Evolutionary conservation across 1,140 invertebrate species (phyloP).

Genomic region (Brachionus plicatilis): DNA sequence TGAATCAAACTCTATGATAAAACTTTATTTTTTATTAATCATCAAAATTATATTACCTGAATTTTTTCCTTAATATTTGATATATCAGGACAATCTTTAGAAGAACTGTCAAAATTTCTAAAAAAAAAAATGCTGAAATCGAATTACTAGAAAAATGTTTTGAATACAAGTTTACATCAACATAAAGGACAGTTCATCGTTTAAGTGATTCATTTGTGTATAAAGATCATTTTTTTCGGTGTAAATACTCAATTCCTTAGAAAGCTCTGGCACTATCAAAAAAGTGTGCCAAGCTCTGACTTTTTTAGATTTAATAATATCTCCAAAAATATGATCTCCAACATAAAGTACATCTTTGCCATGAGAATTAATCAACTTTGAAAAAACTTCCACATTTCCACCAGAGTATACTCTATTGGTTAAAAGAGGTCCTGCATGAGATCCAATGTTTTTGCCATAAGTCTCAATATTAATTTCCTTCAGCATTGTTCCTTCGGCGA

Average conservation of each 20-base stretch:
- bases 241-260: slow-evolving; percentile 95
- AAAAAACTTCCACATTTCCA: slow-evolving; percentile 83
- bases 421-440: slow-evolving; percentile 62
- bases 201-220: slow-evolving; percentile 77
- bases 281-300: slow-evolving; percentile 96
- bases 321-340: slow-evolving; percentile 92
- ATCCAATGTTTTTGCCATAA: not conserved
- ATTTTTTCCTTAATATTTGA: slow-evolving; percentile 33
- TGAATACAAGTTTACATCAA: not conserved
- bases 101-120: slow-evolving; percentile 29
- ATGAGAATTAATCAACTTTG: slow-evolving; percentile 89
- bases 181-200: slow-evolving; percentile 54
- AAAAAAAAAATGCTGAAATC: not conserved
- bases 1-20: not conserved
- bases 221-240: slow-evolving; percentile 91
- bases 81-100: slow-evolving; percentile 33
- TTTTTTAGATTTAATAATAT: slow-evolving; percentile 97
- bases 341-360: slow-evolving; percentile 96
- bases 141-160: not conserved
- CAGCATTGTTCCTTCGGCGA: slow-evolving; percentile 89
- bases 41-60: not conserved
- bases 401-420: slow-evolving; percentile 67
- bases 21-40: not conserved
- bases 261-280: slow-evolving; percentile 90
- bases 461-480: slow-evolving; percentile 77